Evolutionary conservation across 2,113 vertebrate species (phyloP).

Genomic region (Epinephelus cyanopodus): DNA sequence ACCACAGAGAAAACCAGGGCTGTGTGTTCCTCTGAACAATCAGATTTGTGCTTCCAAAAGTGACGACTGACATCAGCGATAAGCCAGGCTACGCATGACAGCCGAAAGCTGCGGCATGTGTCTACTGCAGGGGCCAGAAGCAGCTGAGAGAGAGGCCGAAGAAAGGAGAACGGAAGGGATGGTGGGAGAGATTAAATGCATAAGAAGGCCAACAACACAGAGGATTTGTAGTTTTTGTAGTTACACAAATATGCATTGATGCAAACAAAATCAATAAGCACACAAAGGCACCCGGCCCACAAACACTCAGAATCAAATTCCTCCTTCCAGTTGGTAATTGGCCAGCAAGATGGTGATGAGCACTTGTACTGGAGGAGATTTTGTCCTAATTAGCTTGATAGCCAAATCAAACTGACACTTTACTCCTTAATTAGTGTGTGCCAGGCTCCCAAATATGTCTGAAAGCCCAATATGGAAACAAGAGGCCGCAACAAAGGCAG

Average conservation of each 20-base stretch:
- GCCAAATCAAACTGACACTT: constrained; percentile 60
- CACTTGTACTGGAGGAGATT: constrained; percentile 37
- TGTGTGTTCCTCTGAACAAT: background rate
- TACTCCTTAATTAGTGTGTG: constrained; percentile 48
- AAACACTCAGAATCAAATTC: constrained; percentile 23
- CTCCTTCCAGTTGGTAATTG: constrained; percentile 49
- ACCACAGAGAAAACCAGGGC: background rate
- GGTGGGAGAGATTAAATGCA: background rate
- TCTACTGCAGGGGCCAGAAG: background rate
- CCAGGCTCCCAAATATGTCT: constrained; percentile 42
- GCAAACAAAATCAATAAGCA: constrained; percentile 10
- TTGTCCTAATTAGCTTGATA: constrained; percentile 63
- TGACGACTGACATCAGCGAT: constrained; percentile 12
- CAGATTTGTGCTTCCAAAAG: constrained; percentile 14
- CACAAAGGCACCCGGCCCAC: background rate
- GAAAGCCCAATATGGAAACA: constrained; percentile 22
- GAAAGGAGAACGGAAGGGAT: background rate
- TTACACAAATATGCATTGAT: constrained; percentile 8
- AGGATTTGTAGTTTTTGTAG: background rate
- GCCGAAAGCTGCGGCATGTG: background rate
- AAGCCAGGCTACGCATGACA: background rate
- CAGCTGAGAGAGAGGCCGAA: background rate
- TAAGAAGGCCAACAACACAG: background rate
- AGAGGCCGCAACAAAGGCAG: background rate
- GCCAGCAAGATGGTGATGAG: constrained; percentile 38